Base-by-base conservation (phyloP, 2,113 vertebrate genomes). In the Laticauda colubrina region DNA sequence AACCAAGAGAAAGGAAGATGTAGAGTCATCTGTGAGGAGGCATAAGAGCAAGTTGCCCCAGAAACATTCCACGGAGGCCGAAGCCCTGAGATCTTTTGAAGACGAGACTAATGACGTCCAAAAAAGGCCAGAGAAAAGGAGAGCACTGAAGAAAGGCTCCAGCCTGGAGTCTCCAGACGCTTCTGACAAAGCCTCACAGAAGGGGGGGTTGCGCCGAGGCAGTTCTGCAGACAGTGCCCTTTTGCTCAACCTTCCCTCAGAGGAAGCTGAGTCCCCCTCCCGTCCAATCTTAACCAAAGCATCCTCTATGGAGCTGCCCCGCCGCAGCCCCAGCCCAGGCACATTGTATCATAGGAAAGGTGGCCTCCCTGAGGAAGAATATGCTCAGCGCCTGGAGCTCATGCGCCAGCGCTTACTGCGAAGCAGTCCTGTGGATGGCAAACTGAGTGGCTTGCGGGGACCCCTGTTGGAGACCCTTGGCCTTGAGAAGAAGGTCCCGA, bases 381-480 rank as follows among this genome's bases (percentile, higher is more conserved):
- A 99, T 0, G 97, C 98, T 53, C 98, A 99, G 92, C 98, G 99
- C 95, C 96, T 99, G 90, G 98, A 99, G 95, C 95, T 98, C 81
- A 98, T 99, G 98, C 98, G 99, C 92, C 99, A 99, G 95, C 96
- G 99, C 90, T 97, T 99, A 91, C 97, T 99, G 51, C 97, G 98
- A 89, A 98, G 98, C 0, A 97, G 98, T 56, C 96, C 98, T 0
- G 98, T 98, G 64, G 99, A 99, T 5, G 97, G 98, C 93, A 99
- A 99, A 94, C 98, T 99, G 97, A 99, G 99, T 1, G 99, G 99
- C 92, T 97, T 99, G 43, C 97, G 99, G 88, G 99, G 99, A 2
- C 99, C 99, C 26, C 97, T 99, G 59, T 95, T 99, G 95, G 99
- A 99, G 97, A 99, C 98, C 14, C 96, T 99, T 85, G 95, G 97